Conservation (phyloP, 2,888 invertebrate genomes). For the Prosapia bicincta region DNA sequence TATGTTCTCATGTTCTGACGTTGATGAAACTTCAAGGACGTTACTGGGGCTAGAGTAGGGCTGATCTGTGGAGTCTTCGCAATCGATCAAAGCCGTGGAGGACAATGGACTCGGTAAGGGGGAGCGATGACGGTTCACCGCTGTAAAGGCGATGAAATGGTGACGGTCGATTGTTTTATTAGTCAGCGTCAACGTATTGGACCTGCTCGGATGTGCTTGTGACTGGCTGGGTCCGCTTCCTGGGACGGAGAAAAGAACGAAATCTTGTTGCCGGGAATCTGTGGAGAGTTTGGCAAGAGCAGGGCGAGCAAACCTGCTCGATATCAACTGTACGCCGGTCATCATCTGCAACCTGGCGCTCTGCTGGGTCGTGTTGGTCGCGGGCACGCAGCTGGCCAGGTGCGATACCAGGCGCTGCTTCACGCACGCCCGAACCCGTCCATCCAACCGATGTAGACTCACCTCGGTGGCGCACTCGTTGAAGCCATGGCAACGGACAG, state of each 20-base stretch:
- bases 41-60: conserved; percentile 30
- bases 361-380: conserved; percentile 37
- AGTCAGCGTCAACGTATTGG: not conserved
- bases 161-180: conserved; percentile 8
- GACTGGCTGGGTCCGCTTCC: conserved; percentile 38
- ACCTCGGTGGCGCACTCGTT: conserved; percentile 80
- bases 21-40: conserved; percentile 21
- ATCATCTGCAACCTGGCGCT: conserved; percentile 41
- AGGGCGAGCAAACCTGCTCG: conserved; percentile 61
- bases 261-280: conserved; percentile 49
- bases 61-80: conserved; percentile 22
- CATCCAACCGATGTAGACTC: conserved; percentile 58
- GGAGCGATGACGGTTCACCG: conserved; percentile 41
- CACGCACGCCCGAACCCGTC: conserved; percentile 58
- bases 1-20: conserved; percentile 6
- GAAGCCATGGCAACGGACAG: too few species aligned
- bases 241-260: conserved; percentile 49
- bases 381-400: conserved; percentile 63
- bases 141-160: conserved; percentile 47
- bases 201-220: conserved; percentile 23
- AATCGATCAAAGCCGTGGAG: conserved; percentile 24
- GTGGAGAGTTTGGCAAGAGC: conserved; percentile 55
- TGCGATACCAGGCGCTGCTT: conserved; percentile 73
- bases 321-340: conserved; percentile 58
- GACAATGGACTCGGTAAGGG: conserved; percentile 21